Conservation (phyloP, 2,797 vertebrate species). For the Lepilemur ruficaudatus region DNA sequence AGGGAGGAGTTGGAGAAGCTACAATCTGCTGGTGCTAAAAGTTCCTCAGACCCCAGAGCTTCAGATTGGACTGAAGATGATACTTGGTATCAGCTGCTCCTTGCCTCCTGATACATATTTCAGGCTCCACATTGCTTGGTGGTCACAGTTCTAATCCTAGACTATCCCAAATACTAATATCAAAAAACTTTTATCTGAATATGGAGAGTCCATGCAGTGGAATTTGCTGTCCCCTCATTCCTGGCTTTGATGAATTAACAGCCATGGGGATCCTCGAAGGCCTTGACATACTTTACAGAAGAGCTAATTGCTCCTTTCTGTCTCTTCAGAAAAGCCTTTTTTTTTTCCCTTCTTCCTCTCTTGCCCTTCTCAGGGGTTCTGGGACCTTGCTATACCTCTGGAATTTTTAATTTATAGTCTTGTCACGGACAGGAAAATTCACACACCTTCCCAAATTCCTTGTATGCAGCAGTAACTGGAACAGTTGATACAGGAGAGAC, state of each 20-base stretch:
- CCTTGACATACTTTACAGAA: not conserved
- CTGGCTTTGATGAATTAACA: not conserved
- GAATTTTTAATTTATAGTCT: not conserved
- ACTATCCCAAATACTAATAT: not conserved
- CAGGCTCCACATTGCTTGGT: not conserved
- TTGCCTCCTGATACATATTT: not conserved
- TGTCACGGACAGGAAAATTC: not conserved
- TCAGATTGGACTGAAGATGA: not conserved
- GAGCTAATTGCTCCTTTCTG: not conserved
- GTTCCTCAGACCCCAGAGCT: not conserved
- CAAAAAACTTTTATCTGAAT: not conserved
- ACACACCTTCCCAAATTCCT: not conserved
- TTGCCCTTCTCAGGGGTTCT: not conserved
- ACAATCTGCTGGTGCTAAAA: not conserved
- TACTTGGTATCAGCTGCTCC: not conserved
- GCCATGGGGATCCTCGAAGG: not conserved
- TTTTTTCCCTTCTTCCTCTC: not conserved
- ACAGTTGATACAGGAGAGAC: not conserved
- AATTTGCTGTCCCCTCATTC: not conserved
- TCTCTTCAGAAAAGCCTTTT: not conserved
- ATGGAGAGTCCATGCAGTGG: not conserved
- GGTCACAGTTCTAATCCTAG: not conserved
- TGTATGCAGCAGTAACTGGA: not conserved
- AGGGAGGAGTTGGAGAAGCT: not conserved
- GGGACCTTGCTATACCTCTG: not conserved